Base-by-base conservation (phyloP, 1,140 invertebrate genomes). In the Amphibalanus amphitrite region DNA sequence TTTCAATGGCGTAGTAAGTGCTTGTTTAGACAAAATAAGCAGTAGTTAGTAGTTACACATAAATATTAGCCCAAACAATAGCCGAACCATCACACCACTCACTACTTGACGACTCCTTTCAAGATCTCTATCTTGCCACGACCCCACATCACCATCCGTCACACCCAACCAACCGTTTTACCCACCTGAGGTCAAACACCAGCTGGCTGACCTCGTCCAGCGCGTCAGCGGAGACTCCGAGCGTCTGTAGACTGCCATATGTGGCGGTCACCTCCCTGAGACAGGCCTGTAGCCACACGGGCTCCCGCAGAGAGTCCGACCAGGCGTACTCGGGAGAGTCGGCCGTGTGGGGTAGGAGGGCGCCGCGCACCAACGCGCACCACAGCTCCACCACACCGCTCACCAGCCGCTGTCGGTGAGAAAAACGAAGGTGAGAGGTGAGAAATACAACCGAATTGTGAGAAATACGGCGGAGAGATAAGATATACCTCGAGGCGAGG, bases 191-290 rank as follows among this genome's bases (percentile, higher is more conserved):
- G 80, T 96, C 90, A 80, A 94, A 89, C 71, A 95, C 88, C 26
- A 97, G 85, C 71, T 86, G 86, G 75, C 89, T 89, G 40, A 96
- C 85, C 69, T 93, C 87, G 76, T 91, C 89, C 59, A 95, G 80
- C 3, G 90, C 88, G 73, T 92, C 90, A 30, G 85, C 86, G 0
- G 90, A 90, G 68, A 93, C 81, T 81, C 95, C 91, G 67, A 93
- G 80, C 69, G 85, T 83, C 73, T 90, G 87, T 0, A 90, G 78
- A 1, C 86, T 85, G 30, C 83, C 83, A 76, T 90, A 90, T 70
- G 87, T 84, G 38, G 86, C 83, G 72, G 88, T 80, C 0, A 92
- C 85, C 76, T 86, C 86, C 74, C 87, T 83, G 25, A 94, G 82
- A 78, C 89, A 90, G 77, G 90, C 87, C 8, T 91, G 86, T 33